Conservation (phyloP, 2,888 invertebrate genomes). For the Agrilus mali region DNA sequence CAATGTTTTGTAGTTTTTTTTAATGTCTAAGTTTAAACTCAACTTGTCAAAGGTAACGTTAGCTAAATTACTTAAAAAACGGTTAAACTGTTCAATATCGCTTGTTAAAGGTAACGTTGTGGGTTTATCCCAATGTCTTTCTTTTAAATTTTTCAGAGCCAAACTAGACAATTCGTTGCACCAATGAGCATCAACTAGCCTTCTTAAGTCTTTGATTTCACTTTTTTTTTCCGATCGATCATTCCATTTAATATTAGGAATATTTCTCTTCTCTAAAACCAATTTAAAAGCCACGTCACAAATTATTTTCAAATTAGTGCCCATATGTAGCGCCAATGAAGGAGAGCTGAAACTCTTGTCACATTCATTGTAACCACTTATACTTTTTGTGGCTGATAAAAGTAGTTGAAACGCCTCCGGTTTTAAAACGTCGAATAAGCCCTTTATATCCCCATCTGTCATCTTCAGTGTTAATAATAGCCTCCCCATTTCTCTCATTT, state of each 20-base stretch:
- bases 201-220: slow-evolving; percentile 11
- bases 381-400: slow-evolving; percentile 8
- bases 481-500: slow-evolving; percentile 11
- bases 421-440: slow-evolving; percentile 9
- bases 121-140: slow-evolving; percentile 8
- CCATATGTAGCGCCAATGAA: too few relatives aligned
- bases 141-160: slow-evolving; percentile 10
- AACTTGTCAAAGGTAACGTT: too few relatives aligned
- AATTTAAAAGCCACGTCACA: slow-evolving; percentile 10
- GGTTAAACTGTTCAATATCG: slow-evolving; percentile 4
- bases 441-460: not conserved
- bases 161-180: slow-evolving; percentile 12
- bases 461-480: slow-evolving; percentile 7
- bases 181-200: slow-evolving; percentile 10
- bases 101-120: slow-evolving; percentile 3
- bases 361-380: slow-evolving; percentile 9
- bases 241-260: slow-evolving; percentile 5
- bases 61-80: too few relatives aligned
- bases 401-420: slow-evolving; percentile 7
- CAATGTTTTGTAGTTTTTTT: slow-evolving; percentile 11
- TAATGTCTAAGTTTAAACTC: too few relatives aligned
- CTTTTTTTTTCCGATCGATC: slow-evolving; percentile 5
- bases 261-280: slow-evolving; percentile 8
- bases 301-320: slow-evolving; percentile 6
- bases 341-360: slow-evolving; percentile 9